Evolutionary conservation across 2,797 vertebrate species (phyloP).

Genomic region (Spinus pinus): DNA sequence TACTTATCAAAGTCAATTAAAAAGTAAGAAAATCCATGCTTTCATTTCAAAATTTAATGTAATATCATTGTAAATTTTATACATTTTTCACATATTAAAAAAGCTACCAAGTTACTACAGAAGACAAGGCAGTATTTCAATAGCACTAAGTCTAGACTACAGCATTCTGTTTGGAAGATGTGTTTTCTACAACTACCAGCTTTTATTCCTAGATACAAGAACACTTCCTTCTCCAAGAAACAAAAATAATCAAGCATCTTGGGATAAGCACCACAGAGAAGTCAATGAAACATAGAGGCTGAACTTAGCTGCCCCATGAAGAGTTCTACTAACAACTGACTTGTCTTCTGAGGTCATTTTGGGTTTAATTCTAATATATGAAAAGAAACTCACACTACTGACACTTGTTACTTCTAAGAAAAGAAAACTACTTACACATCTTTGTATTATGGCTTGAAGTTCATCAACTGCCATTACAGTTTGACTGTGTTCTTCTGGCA

Average conservation of each 20-base stretch:
- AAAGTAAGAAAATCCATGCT: neutral
- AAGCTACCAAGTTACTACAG: neutral
- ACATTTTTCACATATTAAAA: neutral
- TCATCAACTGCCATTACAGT: slow-evolving; percentile 88
- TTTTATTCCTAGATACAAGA: neutral
- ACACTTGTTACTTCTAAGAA: neutral
- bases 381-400: neutral
- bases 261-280: neutral
- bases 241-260: neutral
- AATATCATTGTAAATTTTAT: neutral
- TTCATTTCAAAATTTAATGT: neutral
- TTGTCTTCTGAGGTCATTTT: neutral
- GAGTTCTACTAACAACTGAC: neutral
- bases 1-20: neutral
- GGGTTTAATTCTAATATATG: neutral
- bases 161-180: neutral
- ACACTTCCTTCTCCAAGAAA: neutral
- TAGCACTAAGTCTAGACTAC: neutral
- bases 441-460: slow-evolving; percentile 89
- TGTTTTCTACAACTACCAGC: neutral
- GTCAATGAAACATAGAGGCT: neutral
- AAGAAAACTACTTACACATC: slow-evolving; percentile 87
- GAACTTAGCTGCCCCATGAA: neutral
- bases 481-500: slow-evolving; percentile 32
- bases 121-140: neutral